phyloP scores from a whole-genome alignment of 2,113 vertebrate genomes.

The Ginglymostoma cirratum region DNA sequence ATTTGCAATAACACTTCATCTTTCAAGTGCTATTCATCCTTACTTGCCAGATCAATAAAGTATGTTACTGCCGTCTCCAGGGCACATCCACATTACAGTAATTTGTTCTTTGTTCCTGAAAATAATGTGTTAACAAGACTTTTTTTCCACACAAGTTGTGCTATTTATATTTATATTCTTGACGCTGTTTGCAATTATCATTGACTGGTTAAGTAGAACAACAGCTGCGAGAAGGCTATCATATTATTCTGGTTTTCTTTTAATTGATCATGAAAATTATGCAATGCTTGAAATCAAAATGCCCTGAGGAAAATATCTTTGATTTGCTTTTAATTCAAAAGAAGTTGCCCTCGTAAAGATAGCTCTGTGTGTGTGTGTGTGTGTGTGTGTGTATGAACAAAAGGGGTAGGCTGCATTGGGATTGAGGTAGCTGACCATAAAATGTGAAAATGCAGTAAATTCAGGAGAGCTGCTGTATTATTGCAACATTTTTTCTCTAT shows the following conservation, averaged over 20 bases:
- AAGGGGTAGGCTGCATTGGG: neutral
- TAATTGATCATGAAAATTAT: conserved; percentile 4
- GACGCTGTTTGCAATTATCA: neutral
- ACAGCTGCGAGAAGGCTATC: conserved; percentile 4
- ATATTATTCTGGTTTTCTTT: neutral
- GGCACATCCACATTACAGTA: conserved; percentile 51
- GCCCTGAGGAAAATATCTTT: neutral
- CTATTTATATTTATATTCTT: conserved; percentile 51
- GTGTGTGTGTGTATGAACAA: neutral
- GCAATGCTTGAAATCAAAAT: neutral
- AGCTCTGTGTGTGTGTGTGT: neutral
- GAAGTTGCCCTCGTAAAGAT: neutral
- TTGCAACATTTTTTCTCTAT: neutral
- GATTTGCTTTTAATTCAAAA: conserved; percentile 1
- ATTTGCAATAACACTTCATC: conserved; percentile 66
- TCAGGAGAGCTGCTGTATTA: neutral
- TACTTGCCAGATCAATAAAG: conserved; percentile 67
- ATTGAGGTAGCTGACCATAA: neutral
- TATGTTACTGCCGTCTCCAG: conserved; percentile 63
- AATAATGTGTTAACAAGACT: conserved; percentile 50
- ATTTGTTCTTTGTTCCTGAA: conserved; percentile 39
- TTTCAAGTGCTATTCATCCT: conserved; percentile 60
- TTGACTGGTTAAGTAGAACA: neutral
- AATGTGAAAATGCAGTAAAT: neutral
- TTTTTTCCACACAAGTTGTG: conserved; percentile 57